Base-by-base conservation (phyloP, 2,888 invertebrate species). In the Torymus tubicola region DNA sequence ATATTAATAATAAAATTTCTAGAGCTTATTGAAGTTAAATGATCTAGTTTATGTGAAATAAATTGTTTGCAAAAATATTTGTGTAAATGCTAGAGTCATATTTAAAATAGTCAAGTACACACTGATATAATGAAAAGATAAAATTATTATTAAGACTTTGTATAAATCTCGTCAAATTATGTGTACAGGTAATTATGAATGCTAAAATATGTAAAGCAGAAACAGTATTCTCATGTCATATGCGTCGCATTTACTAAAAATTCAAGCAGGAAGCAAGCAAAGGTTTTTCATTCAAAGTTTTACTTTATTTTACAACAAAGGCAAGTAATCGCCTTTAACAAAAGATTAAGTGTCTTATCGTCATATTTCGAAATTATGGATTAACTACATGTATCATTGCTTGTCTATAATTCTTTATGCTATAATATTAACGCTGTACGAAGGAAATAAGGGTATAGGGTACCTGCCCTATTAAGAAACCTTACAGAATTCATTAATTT, bases 301-400 rank as follows among this genome's bases (percentile, higher is more conserved):
- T 84, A 85, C 85, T 88, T 90, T 88, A 89, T 89, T 89, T 87
- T 87, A 89, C 87, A 90, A 89, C 87, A 88, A 89, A 88, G 86
- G 87, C 88, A 89, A 88, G 87, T 88, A 86, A 87, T 87, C 52
- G 57, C 84, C 86, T 87, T 88, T 86, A 88, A 90, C 89, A 90
- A 86, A 89, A 85, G 87, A 89, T 87, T 88, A 87, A 87, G 86
- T 87, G 88, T 89, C 87, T 87, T 87, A 88, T 88, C 85, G 86
- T 88, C 83, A 84, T 86, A 87, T 86, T 84, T 84, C 83, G 86
- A 86, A 87, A 85, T 86, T 85, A 87, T 86, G 85, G 85, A 86
- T 86, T 86, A 85, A 86, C 87, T 88, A 87, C 86, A 84, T 86
- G 86, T 87, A 87, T 88, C 84, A 86, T 86, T 85, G 84, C 85